These are phyloP conservation scores for Glossophaga mutica DNA, from an alignment of 2,797 vertebrate species.

Conservation along the genomic window DNA sequence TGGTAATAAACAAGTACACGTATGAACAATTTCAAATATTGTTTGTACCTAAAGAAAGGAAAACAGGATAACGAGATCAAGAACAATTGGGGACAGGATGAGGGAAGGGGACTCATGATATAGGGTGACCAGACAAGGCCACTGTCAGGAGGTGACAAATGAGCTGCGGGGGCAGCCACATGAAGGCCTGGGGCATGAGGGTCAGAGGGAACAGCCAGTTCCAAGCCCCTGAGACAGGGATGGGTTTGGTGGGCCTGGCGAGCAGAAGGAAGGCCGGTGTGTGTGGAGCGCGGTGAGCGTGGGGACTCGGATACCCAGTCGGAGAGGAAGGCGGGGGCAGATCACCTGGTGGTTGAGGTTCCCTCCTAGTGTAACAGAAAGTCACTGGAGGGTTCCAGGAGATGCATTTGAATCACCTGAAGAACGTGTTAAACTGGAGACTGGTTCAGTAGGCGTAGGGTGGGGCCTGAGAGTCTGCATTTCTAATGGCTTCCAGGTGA, in stretches of 20 bases:
- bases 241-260: neutral
- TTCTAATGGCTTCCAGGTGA: neutral
- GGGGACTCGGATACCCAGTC: neutral
- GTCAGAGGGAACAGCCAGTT: neutral
- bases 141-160: neutral
- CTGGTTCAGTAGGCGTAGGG: neutral
- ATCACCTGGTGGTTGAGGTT: neutral
- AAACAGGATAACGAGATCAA: neutral
- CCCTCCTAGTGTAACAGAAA: neutral
- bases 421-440: neutral
- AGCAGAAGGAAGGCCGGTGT: neutral
- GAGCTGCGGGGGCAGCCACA: neutral
- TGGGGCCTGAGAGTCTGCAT: neutral
- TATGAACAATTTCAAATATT: neutral
- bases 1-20: neutral
- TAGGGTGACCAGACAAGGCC: neutral
- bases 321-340: neutral
- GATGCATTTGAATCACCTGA: neutral
- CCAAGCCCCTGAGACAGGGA: neutral
- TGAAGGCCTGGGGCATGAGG: neutral
- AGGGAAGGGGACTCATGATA: neutral
- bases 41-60: neutral
- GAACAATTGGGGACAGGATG: neutral
- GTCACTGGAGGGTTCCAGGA: neutral
- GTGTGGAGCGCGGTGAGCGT: rapidly evolving